Conservation (phyloP, 2,888 invertebrate species). For the Ectropis crepuscularia region DNA sequence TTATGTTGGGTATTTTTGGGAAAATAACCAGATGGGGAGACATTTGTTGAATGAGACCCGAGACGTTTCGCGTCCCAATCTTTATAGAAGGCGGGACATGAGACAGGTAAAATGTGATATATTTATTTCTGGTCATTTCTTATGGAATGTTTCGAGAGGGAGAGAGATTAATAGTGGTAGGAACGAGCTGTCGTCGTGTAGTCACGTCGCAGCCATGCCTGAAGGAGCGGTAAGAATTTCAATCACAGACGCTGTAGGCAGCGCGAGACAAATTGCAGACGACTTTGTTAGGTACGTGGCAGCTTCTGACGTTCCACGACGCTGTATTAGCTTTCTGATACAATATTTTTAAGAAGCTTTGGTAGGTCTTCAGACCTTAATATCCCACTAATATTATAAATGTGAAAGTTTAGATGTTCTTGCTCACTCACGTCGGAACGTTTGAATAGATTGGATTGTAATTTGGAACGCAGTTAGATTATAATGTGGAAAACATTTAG, state of each 20-base stretch:
- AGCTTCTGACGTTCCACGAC: slow-evolving; percentile 38
- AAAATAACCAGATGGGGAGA: slow-evolving; percentile 11
- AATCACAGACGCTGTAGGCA: slow-evolving; percentile 58
- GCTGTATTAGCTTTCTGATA: slow-evolving; percentile 28
- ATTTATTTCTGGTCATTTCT: slow-evolving; percentile 34
- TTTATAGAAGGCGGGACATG: neutral
- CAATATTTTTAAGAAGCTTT: slow-evolving; percentile 6
- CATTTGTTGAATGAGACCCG: slow-evolving; percentile 9
- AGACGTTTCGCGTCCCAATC: neutral
- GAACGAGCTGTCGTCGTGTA: slow-evolving; percentile 40
- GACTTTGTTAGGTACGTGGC: slow-evolving; percentile 54
- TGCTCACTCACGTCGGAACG: no score
- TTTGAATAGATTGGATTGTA: no score
- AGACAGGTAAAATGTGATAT: slow-evolving; percentile 26
- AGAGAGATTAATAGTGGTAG: slow-evolving; percentile 40
- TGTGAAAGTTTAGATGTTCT: neutral
- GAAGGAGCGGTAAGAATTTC: slow-evolving; percentile 64
- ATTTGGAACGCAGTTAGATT: no score
- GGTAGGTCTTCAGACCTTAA: neutral
- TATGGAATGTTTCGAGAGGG: slow-evolving; percentile 27
- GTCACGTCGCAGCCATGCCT: slow-evolving; percentile 53
- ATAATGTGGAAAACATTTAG: no score
- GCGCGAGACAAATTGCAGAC: slow-evolving; percentile 65
- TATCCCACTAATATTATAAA: neutral
- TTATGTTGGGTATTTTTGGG: slow-evolving; percentile 14